phyloP scores from a whole-genome alignment of 2,888 invertebrate genomes.

The Sarcophaga caerulescens region DNA sequence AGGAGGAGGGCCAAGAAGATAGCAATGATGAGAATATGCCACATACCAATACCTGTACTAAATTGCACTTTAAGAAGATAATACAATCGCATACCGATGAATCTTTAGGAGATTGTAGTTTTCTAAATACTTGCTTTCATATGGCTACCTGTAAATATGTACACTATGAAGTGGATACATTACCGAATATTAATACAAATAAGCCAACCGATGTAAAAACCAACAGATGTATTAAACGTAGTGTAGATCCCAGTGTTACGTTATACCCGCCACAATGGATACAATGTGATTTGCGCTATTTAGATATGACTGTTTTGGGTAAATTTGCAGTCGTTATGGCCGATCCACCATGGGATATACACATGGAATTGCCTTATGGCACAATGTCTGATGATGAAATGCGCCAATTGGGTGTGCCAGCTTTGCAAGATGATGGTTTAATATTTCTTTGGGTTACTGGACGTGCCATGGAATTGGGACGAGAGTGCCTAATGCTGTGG shows the following conservation, averaged over 20 bases:
- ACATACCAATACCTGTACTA: constrained; percentile 86
- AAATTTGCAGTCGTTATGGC: constrained; percentile 99
- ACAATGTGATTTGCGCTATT: constrained; percentile 96
- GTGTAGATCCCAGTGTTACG: constrained; percentile 83
- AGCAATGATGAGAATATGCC: constrained; percentile 69
- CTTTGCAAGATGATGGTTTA: constrained; percentile 96
- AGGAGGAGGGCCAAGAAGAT: constrained; percentile 67
- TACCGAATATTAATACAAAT: constrained; percentile 79
- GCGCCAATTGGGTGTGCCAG: constrained; percentile 96
- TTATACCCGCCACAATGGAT: constrained; percentile 97
- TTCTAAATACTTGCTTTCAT: constrained; percentile 98
- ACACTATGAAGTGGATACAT: constrained; percentile 96
- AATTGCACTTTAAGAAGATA: constrained; percentile 98
- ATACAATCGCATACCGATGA: constrained; percentile 97
- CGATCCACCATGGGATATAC: constrained; percentile 99
- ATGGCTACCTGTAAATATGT: constrained; percentile 99
- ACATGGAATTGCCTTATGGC: constrained; percentile 99
- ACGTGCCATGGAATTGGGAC: constrained; percentile 90
- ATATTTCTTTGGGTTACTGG: constrained; percentile 99
- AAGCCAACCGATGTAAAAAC: constrained; percentile 79
- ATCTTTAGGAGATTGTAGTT: constrained; percentile 97
- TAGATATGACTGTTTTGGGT: constrained; percentile 83
- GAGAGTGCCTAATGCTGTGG: constrained; percentile 97
- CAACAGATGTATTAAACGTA: constrained; percentile 78
- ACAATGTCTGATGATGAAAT: constrained; percentile 99